Conservation (phyloP, 2,113 vertebrate species). For the Haliaeetus leucogaster region DNA sequence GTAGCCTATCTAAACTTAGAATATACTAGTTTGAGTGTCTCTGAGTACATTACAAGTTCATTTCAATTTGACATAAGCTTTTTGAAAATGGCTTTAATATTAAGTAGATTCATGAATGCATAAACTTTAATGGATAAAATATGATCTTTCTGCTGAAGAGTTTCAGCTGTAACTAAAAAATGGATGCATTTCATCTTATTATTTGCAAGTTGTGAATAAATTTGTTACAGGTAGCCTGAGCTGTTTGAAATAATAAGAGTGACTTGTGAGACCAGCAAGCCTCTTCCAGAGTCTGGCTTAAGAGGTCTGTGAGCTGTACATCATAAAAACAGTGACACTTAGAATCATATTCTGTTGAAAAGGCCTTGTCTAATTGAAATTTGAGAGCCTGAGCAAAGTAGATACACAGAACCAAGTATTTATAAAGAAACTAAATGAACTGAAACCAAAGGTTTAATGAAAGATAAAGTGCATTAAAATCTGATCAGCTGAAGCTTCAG, state of each 20-base stretch:
- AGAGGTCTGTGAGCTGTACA: not conserved
- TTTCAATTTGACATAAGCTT: not conserved
- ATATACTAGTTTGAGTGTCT: not conserved
- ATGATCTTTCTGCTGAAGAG: not conserved
- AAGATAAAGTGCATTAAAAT: not conserved
- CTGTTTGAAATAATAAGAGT: not conserved
- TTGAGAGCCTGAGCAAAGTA: not conserved
- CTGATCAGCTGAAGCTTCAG: not conserved
- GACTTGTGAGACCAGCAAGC: not conserved
- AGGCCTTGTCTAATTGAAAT: not conserved
- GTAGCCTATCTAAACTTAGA: not conserved
- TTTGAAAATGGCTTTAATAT: slow-evolving; percentile 1
- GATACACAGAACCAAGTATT: not conserved
- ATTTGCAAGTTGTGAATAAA: not conserved
- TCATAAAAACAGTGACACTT: not conserved
- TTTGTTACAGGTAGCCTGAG: not conserved
- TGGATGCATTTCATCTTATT: not conserved
- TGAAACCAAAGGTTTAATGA: not conserved
- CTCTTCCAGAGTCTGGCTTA: not conserved
- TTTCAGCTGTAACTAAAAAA: not conserved
- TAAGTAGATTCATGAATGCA: not conserved
- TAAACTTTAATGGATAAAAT: not conserved
- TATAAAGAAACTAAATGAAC: not conserved
- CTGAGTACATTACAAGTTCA: not conserved
- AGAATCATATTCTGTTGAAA: not conserved